These are phyloP conservation scores for Zoanthus solanderi DNA, from an alignment of 92 coral and sea anemone genomes.

Conservation along the genomic window DNA sequence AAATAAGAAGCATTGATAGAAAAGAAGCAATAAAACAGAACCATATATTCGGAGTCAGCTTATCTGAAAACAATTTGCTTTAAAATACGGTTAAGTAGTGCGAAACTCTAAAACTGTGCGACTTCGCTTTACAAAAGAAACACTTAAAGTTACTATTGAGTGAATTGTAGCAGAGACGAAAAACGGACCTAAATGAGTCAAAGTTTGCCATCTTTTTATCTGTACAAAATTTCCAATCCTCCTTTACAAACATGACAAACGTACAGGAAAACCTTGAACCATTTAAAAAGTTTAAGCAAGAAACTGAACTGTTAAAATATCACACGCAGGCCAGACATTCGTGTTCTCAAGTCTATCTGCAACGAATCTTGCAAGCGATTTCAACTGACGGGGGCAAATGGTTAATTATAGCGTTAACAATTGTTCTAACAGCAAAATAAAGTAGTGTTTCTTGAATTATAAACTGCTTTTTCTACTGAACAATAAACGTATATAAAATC, in stretches of 20 bases:
- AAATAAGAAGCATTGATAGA: neutral
- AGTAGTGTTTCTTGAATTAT: neutral
- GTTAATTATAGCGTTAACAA: neutral
- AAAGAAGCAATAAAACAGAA: neutral
- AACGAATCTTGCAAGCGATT: neutral
- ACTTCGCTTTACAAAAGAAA: neutral
- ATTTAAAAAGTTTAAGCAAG: neutral
- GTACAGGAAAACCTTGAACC: neutral
- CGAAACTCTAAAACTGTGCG: neutral
- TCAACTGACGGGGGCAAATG: neutral
- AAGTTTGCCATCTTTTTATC: constrained; percentile 12
- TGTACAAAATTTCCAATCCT: constrained; percentile 30
- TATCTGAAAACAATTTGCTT: neutral
- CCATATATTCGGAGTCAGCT: neutral
- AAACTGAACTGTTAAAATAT: neutral
- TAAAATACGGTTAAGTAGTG: neutral
- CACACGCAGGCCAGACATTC: neutral
- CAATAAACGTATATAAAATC: neutral
- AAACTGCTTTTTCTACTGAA: constrained; percentile 1
- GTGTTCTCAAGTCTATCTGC: neutral
- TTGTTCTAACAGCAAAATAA: constrained; percentile 11
- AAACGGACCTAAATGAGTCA: neutral
- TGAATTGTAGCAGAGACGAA: neutral
- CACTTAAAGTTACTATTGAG: neutral
- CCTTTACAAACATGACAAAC: neutral